Evolutionary conservation across 92 coral and sea anemone species (phyloP).

Genomic region (Siderastrea siderea): DNA sequence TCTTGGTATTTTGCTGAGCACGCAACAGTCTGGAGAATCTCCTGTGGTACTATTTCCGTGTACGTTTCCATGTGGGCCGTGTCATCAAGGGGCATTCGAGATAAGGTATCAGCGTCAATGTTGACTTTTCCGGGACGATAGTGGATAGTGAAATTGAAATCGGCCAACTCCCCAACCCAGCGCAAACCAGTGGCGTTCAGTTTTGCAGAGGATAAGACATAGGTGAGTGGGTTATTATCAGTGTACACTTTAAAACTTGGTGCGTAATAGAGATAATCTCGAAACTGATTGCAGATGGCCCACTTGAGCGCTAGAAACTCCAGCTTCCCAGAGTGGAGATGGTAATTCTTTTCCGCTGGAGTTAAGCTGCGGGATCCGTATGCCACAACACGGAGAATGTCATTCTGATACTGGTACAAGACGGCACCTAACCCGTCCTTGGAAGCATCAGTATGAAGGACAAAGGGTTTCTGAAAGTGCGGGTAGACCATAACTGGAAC

Average conservation of each 20-base stretch:
- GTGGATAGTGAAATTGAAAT: slow-evolving; percentile 63
- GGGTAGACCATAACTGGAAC: slow-evolving; percentile 69
- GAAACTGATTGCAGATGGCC: slow-evolving; percentile 57
- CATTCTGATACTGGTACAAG: slow-evolving; percentile 46
- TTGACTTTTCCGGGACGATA: slow-evolving; percentile 53
- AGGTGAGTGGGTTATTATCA: slow-evolving; percentile 65
- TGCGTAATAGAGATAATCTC: slow-evolving; percentile 56
- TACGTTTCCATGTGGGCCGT: slow-evolving; percentile 7
- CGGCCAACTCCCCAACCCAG: slow-evolving; percentile 66
- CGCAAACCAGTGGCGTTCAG: slow-evolving; percentile 58
- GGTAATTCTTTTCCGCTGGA: slow-evolving; percentile 61
- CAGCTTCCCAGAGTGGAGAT: slow-evolving; percentile 57
- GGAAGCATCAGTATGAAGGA: slow-evolving; percentile 58
- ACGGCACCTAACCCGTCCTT: slow-evolving; percentile 57
- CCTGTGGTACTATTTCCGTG: slow-evolving; percentile 14
- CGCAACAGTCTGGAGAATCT: slow-evolving; percentile 24
- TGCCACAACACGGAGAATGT: slow-evolving; percentile 45
- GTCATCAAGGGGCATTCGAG: slow-evolving; percentile 32
- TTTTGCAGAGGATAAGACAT: slow-evolving; percentile 58
- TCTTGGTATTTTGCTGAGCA: slow-evolving; percentile 54
- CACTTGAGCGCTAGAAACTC: slow-evolving; percentile 70
- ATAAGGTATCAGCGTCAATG: slow-evolving; percentile 49
- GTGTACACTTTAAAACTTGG: slow-evolving; percentile 48
- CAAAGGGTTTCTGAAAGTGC: slow-evolving; percentile 36
- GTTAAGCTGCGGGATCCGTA: slow-evolving; percentile 63